phyloP scores from a whole-genome alignment of 2,888 invertebrate species.

The Drosophila mettleri region DNA sequence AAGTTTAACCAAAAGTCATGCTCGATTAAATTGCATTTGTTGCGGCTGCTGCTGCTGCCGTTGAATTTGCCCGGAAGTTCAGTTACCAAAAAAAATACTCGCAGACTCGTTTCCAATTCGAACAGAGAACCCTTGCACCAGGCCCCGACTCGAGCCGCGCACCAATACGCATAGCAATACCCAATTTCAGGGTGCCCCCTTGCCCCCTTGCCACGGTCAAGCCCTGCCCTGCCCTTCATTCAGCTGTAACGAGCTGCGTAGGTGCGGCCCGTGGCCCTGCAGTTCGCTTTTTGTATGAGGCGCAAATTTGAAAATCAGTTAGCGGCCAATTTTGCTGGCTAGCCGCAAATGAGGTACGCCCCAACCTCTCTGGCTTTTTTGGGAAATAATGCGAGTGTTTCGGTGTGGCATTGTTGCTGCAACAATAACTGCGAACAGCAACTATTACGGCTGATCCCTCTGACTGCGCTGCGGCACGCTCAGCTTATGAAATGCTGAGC shows the following conservation, averaged over 20 bases:
- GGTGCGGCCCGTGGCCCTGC: conserved; percentile 54
- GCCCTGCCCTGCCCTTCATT: conserved; percentile 10
- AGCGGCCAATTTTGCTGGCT: conserved; percentile 72
- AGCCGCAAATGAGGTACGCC: conserved; percentile 60
- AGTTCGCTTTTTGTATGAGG: conserved; percentile 25
- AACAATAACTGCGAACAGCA: conserved; percentile 6
- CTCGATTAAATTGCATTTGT: conserved; percentile 82
- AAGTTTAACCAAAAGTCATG: conserved; percentile 81
- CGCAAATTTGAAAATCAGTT: conserved; percentile 75
- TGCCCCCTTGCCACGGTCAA: background rate
- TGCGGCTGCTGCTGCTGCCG: conserved; percentile 32
- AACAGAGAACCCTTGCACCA: conserved; percentile 4
- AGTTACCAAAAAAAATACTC: conserved; percentile 66
- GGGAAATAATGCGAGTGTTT: conserved; percentile 65
- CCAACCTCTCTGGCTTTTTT: background rate
- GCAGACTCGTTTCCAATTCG: conserved; percentile 61
- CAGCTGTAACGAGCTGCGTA: conserved; percentile 61
- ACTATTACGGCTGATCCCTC: background rate
- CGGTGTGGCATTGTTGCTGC: conserved; percentile 72
- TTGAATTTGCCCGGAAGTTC: conserved; percentile 72
- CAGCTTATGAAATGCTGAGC: conserved; percentile 23
- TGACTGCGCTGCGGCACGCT: too few relatives aligned
- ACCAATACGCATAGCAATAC: conserved; percentile 13
- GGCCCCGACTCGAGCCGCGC: background rate
- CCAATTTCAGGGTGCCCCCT: conserved; percentile 6